A percentile compares a stretch with the other conserved stretches of the same genome.
Evolutionary conservation across 2,888 invertebrate species (phyloP).

Genomic region (Andrena bucephala): DNA sequence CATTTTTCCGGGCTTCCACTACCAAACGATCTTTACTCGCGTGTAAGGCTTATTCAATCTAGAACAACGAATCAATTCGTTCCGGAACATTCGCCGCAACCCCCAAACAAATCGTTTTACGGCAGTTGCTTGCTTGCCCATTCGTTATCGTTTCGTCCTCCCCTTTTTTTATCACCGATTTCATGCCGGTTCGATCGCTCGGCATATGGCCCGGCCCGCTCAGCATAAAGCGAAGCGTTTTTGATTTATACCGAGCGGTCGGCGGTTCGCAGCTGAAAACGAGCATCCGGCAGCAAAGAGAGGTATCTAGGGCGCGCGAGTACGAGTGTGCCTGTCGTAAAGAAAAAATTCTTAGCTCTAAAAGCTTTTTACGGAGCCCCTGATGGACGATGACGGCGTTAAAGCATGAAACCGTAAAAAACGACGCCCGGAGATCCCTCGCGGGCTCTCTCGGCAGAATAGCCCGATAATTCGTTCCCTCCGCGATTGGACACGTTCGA

Average conservation of each 20-base stretch:
- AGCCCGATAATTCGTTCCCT: background rate
- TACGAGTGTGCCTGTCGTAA: slow-evolving; percentile 43
- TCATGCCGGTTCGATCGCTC: background rate
- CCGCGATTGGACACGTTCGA: background rate
- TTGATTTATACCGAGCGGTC: slow-evolving; percentile 52
- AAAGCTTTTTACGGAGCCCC: slow-evolving; percentile 54
- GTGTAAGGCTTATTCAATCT: background rate
- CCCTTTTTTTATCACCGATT: background rate
- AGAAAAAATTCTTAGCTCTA: slow-evolving; percentile 60
- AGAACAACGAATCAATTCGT: slow-evolving; percentile 10
- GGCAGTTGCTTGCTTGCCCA: background rate
- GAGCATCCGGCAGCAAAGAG: slow-evolving; percentile 51
- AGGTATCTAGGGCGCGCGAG: slow-evolving; percentile 52
- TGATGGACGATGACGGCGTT: slow-evolving; percentile 17
- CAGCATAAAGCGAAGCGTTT: slow-evolving; percentile 40
- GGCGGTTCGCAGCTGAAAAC: slow-evolving; percentile 50
- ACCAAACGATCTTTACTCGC: background rate
- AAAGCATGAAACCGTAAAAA: slow-evolving; percentile 22
- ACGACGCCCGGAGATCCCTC: slow-evolving; percentile 1
- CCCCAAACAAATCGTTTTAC: background rate
- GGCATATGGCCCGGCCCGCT: slow-evolving; percentile 35
- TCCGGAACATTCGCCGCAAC: background rate
- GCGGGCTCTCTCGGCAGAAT: background rate
- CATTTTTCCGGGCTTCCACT: too few species aligned
- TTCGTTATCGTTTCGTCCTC: background rate